phyloP scores from a whole-genome alignment of 2,113 vertebrate genomes.

The Pongo pygmaeus region DNA sequence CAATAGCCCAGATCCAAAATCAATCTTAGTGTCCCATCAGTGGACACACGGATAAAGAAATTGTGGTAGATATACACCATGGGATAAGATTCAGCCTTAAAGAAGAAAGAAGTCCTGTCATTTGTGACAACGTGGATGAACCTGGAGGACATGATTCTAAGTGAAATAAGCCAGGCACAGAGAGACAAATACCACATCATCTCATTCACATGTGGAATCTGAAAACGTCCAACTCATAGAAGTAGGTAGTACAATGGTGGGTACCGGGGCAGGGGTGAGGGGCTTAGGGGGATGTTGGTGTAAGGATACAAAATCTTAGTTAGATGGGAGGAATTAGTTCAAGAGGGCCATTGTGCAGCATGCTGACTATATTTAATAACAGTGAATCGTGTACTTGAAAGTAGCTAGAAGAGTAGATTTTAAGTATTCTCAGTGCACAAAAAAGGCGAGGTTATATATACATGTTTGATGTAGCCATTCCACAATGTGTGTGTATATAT shows the following conservation, averaged over 20 bases:
- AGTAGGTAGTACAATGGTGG: background rate
- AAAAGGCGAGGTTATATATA: background rate
- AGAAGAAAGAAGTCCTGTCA: background rate
- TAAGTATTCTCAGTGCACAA: background rate
- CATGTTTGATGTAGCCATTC: background rate
- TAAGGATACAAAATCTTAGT: background rate
- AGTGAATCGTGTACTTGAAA: background rate
- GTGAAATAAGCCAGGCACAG: background rate
- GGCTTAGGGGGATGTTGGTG: background rate
- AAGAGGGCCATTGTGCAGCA: accelerated
- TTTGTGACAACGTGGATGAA: background rate
- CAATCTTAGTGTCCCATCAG: background rate
- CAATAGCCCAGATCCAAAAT: background rate
- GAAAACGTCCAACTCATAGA: background rate
- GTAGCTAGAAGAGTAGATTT: background rate
- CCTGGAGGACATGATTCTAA: background rate
- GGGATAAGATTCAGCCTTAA: background rate
- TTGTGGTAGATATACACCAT: accelerated
- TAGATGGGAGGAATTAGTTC: background rate
- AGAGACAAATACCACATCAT: background rate
- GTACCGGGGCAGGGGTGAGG: accelerated
- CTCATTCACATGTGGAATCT: background rate
- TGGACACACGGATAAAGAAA: background rate
- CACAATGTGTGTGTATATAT: too few species aligned
- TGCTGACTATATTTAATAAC: background rate